Conservation (phyloP, 2,797 vertebrate species). For the Acridotheres tristis region DNA sequence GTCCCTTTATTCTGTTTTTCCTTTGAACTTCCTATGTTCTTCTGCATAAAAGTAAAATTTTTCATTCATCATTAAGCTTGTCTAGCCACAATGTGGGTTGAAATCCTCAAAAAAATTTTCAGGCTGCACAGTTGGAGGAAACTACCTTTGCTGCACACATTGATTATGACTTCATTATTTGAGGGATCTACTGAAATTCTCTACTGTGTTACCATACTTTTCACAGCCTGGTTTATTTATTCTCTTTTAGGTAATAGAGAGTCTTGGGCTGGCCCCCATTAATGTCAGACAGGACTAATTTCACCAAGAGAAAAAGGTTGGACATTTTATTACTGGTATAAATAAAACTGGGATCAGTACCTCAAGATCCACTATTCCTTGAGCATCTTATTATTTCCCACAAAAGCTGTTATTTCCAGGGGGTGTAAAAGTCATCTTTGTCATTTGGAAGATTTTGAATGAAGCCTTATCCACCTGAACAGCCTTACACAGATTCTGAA, state of each 20-base stretch:
- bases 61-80: not conserved
- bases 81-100: not conserved
- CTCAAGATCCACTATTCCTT: not conserved
- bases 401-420: not conserved
- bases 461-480: not conserved
- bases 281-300: not conserved
- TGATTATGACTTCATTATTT: not conserved
- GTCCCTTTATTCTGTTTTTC: not conserved
- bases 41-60: not conserved
- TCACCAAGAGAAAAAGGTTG: not conserved
- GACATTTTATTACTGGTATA: not conserved
- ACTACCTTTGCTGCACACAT: not conserved
- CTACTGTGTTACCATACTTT: not conserved
- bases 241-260: not conserved
- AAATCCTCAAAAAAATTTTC: not conserved
- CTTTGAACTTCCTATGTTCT: conserved; percentile 9
- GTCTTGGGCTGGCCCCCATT: not conserved
- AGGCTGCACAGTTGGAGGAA: not conserved
- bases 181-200: not conserved
- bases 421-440: not conserved
- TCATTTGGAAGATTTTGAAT: not conserved
- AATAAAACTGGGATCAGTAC: not conserved
- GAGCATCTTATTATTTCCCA: not conserved
- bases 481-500: not conserved
- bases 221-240: not conserved